Evolutionary conservation across 2,888 invertebrate species (phyloP).

Genomic region (Microctonus aethiopoides): DNA sequence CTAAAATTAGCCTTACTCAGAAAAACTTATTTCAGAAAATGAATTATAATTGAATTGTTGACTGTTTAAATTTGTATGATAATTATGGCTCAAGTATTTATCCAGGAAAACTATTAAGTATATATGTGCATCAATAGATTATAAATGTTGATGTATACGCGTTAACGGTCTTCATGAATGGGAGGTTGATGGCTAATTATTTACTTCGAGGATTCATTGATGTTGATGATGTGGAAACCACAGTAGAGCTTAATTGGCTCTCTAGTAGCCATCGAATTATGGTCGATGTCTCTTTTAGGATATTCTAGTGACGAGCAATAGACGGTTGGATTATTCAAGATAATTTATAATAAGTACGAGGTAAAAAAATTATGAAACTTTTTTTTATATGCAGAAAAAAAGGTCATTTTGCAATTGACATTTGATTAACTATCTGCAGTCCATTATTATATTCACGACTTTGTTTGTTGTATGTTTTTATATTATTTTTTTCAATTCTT

Average conservation of each 20-base stretch:
- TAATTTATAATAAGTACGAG: too few relatives aligned
- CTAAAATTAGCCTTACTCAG: too few relatives aligned
- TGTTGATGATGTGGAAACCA: conserved; percentile 44
- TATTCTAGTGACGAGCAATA: background rate
- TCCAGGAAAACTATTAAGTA: too few relatives aligned
- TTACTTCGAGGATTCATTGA: conserved; percentile 42
- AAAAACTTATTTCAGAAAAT: background rate
- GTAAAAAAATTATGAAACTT: too few relatives aligned
- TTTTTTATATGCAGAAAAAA: too few relatives aligned
- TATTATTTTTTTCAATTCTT: background rate
- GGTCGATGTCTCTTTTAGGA: conserved; percentile 46
- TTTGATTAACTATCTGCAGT: conserved; percentile 20
- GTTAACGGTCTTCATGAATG: background rate
- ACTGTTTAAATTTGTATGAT: too few relatives aligned
- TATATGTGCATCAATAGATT: too few relatives aligned
- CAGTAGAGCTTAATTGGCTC: conserved; percentile 61
- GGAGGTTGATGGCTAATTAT: conserved; percentile 42
- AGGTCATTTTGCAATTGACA: conserved; percentile 5
- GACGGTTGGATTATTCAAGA: background rate
- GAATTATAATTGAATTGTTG: background rate
- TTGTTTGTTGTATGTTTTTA: conserved; percentile 17
- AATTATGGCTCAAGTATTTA: too few relatives aligned
- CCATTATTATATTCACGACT: conserved; percentile 20
- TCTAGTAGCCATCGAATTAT: conserved; percentile 45
- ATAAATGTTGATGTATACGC: background rate